Conservation (phyloP, 35 echinoderm and acorn worm species). For the Apostichopus californicus region DNA sequence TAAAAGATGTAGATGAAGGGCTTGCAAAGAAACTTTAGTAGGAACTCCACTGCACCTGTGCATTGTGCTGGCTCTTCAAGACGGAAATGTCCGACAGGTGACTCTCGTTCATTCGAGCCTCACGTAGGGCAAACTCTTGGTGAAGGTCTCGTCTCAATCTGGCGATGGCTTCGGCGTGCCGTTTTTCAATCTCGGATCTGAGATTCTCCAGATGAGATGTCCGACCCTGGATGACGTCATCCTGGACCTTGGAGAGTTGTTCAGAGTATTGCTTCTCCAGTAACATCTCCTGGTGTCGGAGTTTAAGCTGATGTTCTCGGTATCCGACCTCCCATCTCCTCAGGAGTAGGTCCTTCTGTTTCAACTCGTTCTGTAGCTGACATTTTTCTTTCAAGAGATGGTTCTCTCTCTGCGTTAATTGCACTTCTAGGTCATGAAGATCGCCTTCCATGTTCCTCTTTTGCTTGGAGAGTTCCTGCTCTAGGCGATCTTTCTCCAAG, state of each 20-base stretch:
- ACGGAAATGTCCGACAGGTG: constrained; percentile 86
- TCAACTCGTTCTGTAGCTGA: constrained; percentile 77
- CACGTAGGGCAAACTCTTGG: constrained; percentile 69
- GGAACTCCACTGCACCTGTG: constrained; percentile 98
- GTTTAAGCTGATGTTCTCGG: constrained; percentile 83
- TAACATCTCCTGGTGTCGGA: constrained; percentile 72
- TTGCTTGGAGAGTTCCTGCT: constrained; percentile 93
- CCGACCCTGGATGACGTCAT: constrained; percentile 53
- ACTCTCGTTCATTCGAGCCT: constrained; percentile 54
- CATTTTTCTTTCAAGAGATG: constrained; percentile 81
- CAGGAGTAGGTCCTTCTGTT: constrained; percentile 85
- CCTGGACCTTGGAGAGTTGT: constrained; percentile 58
- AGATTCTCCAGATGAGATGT: constrained; percentile 70
- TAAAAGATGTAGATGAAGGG: not conserved
- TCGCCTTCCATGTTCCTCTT: constrained; percentile 82
- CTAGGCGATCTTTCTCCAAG: constrained; percentile 86
- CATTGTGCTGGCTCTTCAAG: constrained; percentile 88
- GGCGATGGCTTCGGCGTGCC: constrained; percentile 90
- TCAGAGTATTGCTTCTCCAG: constrained; percentile 68
- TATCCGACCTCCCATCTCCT: constrained; percentile 76
- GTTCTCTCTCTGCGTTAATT: constrained; percentile 71
- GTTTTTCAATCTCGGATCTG: constrained; percentile 74
- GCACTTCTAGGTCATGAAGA: constrained; percentile 82
- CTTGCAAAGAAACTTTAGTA: constrained; percentile 54
- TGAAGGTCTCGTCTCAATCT: constrained; percentile 73